phyloP scores from a whole-genome alignment of 2,113 vertebrate genomes.

The Plotosus lineatus region DNA sequence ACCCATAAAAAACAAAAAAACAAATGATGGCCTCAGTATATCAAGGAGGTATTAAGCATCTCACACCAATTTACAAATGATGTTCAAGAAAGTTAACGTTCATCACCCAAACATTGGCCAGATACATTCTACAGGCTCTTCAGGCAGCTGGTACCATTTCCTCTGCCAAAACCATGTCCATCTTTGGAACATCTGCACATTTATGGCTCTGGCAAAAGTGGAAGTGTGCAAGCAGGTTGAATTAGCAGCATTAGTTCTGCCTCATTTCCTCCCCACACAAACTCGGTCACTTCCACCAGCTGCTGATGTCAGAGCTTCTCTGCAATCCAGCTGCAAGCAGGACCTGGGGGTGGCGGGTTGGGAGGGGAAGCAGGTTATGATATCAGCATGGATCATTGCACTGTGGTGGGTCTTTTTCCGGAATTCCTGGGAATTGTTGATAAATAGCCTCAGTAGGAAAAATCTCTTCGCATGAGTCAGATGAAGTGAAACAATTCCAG shows the following conservation, averaged over 20 bases:
- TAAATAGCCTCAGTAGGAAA: constrained; percentile 43
- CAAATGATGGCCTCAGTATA: neutral
- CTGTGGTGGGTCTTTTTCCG: neutral
- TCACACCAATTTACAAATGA: neutral
- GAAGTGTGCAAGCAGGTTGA: constrained; percentile 14
- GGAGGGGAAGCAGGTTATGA: neutral
- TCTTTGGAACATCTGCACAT: neutral
- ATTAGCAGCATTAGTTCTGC: constrained; percentile 34
- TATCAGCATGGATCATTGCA: constrained; percentile 20
- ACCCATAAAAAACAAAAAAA: no score
- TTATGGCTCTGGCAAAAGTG: neutral
- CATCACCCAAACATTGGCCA: neutral
- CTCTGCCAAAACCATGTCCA: constrained; percentile 11
- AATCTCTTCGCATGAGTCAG: constrained; percentile 59
- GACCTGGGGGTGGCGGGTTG: neutral
- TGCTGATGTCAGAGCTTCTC: constrained; percentile 13
- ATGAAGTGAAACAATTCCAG: constrained; percentile 64
- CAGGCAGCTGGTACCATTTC: constrained; percentile 2
- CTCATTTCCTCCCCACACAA: constrained; percentile 32
- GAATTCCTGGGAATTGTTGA: constrained; percentile 14
- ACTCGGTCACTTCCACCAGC: constrained; percentile 20
- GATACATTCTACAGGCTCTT: neutral
- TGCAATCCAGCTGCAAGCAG: constrained; percentile 3
- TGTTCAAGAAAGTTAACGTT: neutral
- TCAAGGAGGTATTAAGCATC: neutral